These are phyloP conservation scores for Phataginus tetradactyla DNA, from an alignment of 2,797 vertebrate species.

Conservation along the genomic window DNA sequence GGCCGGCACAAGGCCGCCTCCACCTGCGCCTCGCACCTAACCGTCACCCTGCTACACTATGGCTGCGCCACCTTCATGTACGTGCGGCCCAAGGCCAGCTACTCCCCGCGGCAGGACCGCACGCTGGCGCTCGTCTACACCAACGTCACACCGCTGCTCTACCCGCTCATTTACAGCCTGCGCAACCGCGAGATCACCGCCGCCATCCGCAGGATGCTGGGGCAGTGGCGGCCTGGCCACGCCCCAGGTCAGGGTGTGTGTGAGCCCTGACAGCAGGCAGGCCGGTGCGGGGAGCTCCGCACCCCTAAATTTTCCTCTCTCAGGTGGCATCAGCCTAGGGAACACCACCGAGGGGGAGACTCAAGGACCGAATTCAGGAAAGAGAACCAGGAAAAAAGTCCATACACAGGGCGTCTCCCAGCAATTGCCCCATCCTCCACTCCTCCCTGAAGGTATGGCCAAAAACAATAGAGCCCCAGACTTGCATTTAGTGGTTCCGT, in stretches of 20 bases:
- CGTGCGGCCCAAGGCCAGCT: conserved; percentile 81
- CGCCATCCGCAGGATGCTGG: conserved; percentile 78
- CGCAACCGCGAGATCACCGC: conserved; percentile 83
- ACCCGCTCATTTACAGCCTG: conserved; percentile 85
- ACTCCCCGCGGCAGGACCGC: conserved; percentile 80
- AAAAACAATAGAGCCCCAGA: neutral
- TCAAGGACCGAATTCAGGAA: neutral
- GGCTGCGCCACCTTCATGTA: conserved; percentile 86
- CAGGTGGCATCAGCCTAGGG: neutral
- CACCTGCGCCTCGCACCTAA: conserved; percentile 81
- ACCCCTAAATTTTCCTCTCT: neutral
- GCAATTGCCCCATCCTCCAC: neutral
- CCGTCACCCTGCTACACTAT: conserved; percentile 82
- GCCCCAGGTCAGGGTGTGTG: neutral
- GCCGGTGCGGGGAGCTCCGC: neutral
- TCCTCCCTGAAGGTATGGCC: neutral
- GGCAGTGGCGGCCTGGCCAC: conserved; percentile 8
- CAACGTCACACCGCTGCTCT: conserved; percentile 84
- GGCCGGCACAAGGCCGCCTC: conserved; percentile 81
- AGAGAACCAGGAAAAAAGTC: neutral
- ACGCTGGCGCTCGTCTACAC: conserved; percentile 85
- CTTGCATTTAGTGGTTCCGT: neutral
- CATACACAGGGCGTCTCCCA: no score
- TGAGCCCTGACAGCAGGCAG: neutral
- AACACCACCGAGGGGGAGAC: neutral